Conservation (phyloP, 2,888 invertebrate species). For the Aphidoletes aphidimyza region DNA sequence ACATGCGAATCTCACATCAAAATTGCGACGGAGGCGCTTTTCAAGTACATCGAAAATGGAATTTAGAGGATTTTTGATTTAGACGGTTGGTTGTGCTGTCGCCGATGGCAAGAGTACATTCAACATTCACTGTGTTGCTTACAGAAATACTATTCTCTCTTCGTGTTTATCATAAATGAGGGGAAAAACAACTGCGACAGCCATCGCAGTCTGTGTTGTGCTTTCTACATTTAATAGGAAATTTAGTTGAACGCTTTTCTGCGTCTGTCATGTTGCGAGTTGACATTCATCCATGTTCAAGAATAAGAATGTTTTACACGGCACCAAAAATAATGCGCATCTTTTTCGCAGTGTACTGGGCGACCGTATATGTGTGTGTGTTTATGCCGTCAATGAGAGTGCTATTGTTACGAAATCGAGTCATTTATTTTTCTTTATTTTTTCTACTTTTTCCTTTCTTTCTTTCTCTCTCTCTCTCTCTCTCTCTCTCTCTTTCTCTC, state of each 20-base stretch:
- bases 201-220: neutral
- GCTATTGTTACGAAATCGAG: neutral
- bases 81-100: neutral
- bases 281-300: conserved; percentile 37
- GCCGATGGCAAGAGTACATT: neutral
- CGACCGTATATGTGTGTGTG: neutral
- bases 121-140: neutral
- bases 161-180: too few species aligned
- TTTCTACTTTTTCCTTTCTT: neutral
- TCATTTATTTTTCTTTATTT: neutral
- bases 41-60: neutral
- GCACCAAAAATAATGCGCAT: neutral
- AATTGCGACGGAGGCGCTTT: neutral
- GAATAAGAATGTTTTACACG: conserved; percentile 1
- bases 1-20: neutral
- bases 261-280: neutral
- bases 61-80: conserved; percentile 49
- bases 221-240: conserved; percentile 16
- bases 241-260: neutral
- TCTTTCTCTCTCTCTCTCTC: neutral
- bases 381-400: neutral
- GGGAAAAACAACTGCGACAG: neutral
- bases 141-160: neutral
- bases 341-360: neutral
- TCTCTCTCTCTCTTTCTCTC: neutral